Percentiles rank a stretch among this genome's conserved stretches.
phyloP scores from a whole-genome alignment of 2,797 vertebrate genomes.

The Lophotriccus pileatus region DNA sequence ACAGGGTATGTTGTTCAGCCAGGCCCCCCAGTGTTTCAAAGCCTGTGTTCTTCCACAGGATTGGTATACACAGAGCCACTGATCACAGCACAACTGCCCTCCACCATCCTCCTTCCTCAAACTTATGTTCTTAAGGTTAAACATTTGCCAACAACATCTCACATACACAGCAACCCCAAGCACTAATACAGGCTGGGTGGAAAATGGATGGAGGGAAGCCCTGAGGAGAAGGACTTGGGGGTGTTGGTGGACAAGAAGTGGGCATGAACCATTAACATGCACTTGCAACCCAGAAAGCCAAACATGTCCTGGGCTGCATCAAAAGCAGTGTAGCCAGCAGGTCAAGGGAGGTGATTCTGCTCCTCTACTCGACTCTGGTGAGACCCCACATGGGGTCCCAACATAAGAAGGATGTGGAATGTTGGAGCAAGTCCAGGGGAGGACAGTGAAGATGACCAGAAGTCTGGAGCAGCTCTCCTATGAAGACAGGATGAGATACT shows the following conservation, averaged over 20 bases:
- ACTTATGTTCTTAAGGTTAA: neutral
- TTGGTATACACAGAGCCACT: neutral
- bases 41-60: neutral
- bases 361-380: neutral
- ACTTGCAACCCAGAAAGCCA: neutral
- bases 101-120: neutral
- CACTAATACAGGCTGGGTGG: neutral
- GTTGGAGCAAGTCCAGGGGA: neutral
- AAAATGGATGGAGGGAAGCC: neutral
- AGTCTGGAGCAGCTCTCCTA: neutral
- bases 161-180: neutral
- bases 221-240: neutral
- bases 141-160: neutral
- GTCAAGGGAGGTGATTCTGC: neutral
- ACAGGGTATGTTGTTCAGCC: neutral
- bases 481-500: neutral
- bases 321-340: neutral
- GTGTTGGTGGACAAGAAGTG: accelerated
- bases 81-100: neutral
- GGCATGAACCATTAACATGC: neutral
- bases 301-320: neutral
- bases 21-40: accelerated
- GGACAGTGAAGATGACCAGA: neutral
- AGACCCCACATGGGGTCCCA: neutral
- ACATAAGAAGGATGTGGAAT: neutral